These are phyloP conservation scores for Drosophila fungiperda DNA, from an alignment of 2,888 invertebrate species.

Conservation along the genomic window DNA sequence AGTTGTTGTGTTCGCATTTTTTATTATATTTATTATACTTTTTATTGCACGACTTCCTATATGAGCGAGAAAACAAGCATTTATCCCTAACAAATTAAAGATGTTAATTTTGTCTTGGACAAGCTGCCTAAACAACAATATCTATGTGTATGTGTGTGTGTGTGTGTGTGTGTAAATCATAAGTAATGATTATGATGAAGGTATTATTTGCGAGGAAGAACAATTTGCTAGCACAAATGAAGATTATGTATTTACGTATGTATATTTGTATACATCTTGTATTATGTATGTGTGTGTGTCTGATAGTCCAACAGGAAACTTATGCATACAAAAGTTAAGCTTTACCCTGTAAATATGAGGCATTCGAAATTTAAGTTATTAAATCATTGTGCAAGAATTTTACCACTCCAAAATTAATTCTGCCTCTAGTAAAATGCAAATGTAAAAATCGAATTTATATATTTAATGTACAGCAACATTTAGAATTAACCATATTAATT, in stretches of 20 bases:
- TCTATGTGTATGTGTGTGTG: too few species aligned
- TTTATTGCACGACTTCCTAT: slow-evolving; percentile 67
- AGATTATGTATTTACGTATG: background rate
- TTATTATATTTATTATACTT: slow-evolving; percentile 58
- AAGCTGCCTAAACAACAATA: background rate
- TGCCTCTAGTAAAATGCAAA: background rate
- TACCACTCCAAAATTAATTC: background rate
- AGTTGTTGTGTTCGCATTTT: slow-evolving; percentile 1
- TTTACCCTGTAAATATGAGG: background rate
- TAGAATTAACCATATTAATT: background rate
- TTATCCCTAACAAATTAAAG: background rate
- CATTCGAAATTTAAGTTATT: background rate
- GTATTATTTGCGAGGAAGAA: background rate
- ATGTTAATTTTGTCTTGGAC: background rate
- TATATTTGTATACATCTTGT: background rate
- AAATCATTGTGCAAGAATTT: background rate
- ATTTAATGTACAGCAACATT: background rate
- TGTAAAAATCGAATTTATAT: background rate
- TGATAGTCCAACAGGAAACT: background rate
- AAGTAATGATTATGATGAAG: background rate
- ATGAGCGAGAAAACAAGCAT: slow-evolving; percentile 6
- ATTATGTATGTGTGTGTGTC: slow-evolving; percentile 3
- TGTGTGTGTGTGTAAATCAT: background rate
- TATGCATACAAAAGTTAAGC: background rate
- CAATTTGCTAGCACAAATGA: slow-evolving; percentile 18